phyloP scores from a whole-genome alignment of 1,140 invertebrate genomes.

The Halotydeus destructor region DNA sequence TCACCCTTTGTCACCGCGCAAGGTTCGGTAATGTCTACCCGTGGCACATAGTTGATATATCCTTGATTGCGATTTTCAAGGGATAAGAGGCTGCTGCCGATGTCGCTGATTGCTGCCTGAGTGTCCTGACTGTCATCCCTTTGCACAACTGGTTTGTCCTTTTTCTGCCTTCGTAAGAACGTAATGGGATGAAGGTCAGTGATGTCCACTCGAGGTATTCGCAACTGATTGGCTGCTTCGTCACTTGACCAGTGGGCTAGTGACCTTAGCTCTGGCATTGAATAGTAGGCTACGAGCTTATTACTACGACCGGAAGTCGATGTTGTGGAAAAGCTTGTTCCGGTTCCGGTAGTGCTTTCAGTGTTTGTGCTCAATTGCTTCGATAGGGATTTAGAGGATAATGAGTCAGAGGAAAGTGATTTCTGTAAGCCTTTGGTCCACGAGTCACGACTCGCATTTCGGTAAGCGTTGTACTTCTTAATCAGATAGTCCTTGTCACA shows the following conservation, averaged over 20 bases:
- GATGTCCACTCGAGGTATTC: slow-evolving; percentile 3
- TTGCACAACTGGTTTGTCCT: background rate
- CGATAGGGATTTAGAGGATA: slow-evolving; percentile 7
- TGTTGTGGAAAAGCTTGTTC: slow-evolving; percentile 19
- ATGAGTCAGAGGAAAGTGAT: slow-evolving; percentile 12
- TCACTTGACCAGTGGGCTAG: slow-evolving; percentile 2
- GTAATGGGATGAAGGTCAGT: slow-evolving; percentile 7
- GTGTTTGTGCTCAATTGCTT: slow-evolving; percentile 22
- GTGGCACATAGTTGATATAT: no score
- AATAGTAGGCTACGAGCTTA: slow-evolving; percentile 18
- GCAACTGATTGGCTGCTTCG: background rate
- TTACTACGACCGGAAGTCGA: background rate
- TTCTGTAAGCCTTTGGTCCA: slow-evolving; percentile 8
- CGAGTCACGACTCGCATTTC: no score
- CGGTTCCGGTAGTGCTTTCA: slow-evolving; percentile 39
- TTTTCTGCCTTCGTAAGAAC: background rate
- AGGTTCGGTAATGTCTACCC: no score
- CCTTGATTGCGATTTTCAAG: no score
- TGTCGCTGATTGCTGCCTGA: background rate
- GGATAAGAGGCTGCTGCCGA: no score
- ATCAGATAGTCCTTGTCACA: no score
- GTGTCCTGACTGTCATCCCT: background rate
- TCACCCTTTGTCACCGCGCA: no score
- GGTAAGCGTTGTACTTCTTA: no score
- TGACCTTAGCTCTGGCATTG: slow-evolving; percentile 18